Evolutionary conservation across 1,140 invertebrate genomes (phyloP).

Genomic region (Odontomachus brunneus): DNA sequence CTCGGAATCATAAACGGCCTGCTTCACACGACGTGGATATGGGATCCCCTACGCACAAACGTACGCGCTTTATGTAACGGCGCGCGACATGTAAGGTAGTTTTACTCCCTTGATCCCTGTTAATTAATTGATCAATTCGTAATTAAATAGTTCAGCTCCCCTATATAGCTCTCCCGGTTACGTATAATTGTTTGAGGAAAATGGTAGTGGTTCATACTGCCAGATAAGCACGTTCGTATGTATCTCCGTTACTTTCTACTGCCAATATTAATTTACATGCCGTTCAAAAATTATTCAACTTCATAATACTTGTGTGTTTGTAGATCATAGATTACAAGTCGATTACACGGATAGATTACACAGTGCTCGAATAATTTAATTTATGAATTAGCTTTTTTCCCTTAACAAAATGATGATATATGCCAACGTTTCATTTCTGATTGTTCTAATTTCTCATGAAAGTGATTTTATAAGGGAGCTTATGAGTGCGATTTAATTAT

Average conservation of each 20-base stretch:
- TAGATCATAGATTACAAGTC: no score
- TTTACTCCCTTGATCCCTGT: slow-evolving; percentile 76
- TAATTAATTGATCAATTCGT: slow-evolving; percentile 73
- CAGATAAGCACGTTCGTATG: slow-evolving; percentile 66
- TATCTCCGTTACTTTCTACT: slow-evolving; percentile 21
- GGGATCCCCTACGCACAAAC: slow-evolving; percentile 90
- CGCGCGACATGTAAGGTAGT: slow-evolving; percentile 85
- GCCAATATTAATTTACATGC: slow-evolving; percentile 31
- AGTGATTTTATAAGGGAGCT: slow-evolving; percentile 2
- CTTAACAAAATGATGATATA: no score
- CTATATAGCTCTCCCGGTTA: slow-evolving; percentile 70
- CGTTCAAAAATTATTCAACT: slow-evolving; percentile 10
- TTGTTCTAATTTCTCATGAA: background rate
- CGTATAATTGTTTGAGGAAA: slow-evolving; percentile 66
- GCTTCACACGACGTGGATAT: slow-evolving; percentile 88
- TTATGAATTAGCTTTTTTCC: no score
- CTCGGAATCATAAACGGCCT: slow-evolving; percentile 90
- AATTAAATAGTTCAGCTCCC: slow-evolving; percentile 72
- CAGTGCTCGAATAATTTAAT: no score
- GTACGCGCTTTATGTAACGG: slow-evolving; percentile 86
- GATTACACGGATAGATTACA: no score
- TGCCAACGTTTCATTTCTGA: background rate
- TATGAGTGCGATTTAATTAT: background rate
- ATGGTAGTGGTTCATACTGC: slow-evolving; percentile 62
- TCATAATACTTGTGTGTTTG: background rate